These are phyloP conservation scores for Ptychochromis oligacanthus DNA, from an alignment of 2,113 vertebrate species.

Conservation along the genomic window DNA sequence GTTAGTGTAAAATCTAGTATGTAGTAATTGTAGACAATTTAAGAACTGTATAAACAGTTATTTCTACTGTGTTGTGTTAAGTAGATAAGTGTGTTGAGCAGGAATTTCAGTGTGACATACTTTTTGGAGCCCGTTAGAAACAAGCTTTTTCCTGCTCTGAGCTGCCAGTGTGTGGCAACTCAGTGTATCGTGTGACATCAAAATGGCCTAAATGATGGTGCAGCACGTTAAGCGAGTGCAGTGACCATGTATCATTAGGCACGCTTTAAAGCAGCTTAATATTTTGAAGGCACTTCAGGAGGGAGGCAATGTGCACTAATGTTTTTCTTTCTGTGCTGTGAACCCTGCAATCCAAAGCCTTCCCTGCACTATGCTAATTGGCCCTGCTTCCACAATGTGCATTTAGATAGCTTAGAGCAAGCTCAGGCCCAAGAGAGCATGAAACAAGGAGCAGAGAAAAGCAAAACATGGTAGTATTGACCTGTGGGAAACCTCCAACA, in stretches of 20 bases:
- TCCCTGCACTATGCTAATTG: neutral
- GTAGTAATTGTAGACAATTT: neutral
- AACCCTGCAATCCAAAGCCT: slow-evolving; percentile 17
- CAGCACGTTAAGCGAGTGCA: slow-evolving; percentile 16
- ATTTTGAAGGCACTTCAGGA: slow-evolving; percentile 25
- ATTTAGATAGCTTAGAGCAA: slow-evolving; percentile 34
- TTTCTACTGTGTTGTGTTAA: neutral
- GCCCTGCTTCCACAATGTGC: neutral
- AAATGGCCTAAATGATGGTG: neutral
- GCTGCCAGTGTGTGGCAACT: neutral
- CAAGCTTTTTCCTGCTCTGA: slow-evolving; percentile 34
- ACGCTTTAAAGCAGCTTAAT: slow-evolving; percentile 14
- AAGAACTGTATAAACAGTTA: neutral
- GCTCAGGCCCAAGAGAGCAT: slow-evolving; percentile 35
- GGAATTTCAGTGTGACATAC: neutral
- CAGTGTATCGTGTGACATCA: slow-evolving; percentile 14
- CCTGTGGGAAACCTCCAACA: slow-evolving; percentile 33
- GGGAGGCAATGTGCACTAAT: neutral
- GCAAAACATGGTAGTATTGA: slow-evolving; percentile 45
- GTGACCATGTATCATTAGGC: slow-evolving; percentile 4
- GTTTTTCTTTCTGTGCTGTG: slow-evolving; percentile 23
- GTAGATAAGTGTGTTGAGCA: neutral
- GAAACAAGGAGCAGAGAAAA: slow-evolving; percentile 38
- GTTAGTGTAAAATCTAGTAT: slow-evolving; percentile 4
- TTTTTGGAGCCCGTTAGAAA: slow-evolving; percentile 16